Base-by-base conservation (phyloP, 2,113 vertebrate species). In the Notarius quadriscutis region DNA sequence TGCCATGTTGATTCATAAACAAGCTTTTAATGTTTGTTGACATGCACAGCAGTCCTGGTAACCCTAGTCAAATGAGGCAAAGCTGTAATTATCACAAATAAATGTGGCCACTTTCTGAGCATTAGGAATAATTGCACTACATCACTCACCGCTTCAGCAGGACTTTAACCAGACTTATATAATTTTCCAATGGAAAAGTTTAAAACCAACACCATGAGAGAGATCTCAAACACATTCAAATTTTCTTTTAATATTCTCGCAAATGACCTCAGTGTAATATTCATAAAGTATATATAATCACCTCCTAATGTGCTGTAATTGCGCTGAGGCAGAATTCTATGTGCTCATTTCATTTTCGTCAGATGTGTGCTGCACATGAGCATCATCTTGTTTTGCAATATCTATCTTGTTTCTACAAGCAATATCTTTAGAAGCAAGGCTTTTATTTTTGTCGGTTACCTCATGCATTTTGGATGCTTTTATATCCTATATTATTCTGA, bases 11-110 rank as follows among this genome's bases (percentile, higher is more conserved):
- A 27, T 12, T 58, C 81, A 71, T 78, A 81, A 81, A 77, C 41
- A 80, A 71, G 83, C 69, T 87, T 77, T 79, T 41, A 84, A 53
- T 88, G 67, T 86, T 88, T 87, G 87, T 87, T 87, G 55, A 83
- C 69, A 83, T 87, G 41, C 55, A 63, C 72, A 87, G 81, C 67
- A 83, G 72, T 50, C 87, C 79, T 87, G 75, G 81, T 81, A 87
- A 86, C 84, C 72, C 84, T 84, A 57, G 51, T 81, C 75, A 88
- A 84, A 65, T 71, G 84, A 78, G 51, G 74, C 83, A 67, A 86
- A 81, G 53, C 58, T 62, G 25, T 82, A 69, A 90, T 84, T 51
- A 53, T 86, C 22, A 9, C 84, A 85, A 87, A 86, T 87, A 83
- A 79, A 87, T 80, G 34, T 53, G 55, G 83, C 79, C 58, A 74